Evolutionary conservation across 2,888 invertebrate species (phyloP).

Genomic region (Synergus gifuensis): DNA sequence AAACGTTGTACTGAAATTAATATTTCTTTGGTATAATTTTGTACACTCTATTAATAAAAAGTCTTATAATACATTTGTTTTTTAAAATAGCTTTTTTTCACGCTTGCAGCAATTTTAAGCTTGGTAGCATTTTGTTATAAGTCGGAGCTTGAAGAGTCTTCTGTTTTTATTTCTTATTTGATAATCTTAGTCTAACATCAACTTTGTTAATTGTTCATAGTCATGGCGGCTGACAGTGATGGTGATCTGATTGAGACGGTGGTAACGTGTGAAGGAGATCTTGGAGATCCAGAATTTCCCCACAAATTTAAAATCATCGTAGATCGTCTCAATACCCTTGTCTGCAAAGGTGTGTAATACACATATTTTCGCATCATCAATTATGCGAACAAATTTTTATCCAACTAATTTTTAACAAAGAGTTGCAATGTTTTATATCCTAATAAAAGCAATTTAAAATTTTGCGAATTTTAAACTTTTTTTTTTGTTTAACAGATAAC

Average conservation of each 20-base stretch:
- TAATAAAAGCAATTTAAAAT: not conserved
- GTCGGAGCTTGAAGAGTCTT: conserved; percentile 46
- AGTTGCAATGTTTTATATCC: not conserved
- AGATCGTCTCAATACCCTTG: conserved; percentile 87
- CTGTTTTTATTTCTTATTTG: conserved; percentile 27
- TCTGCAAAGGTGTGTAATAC: conserved; percentile 83
- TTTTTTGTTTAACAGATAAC: conserved; percentile 70
- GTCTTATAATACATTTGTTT: not conserved
- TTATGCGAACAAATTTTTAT: too few relatives aligned
- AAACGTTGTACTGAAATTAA: not conserved
- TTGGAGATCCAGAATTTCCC: conserved; percentile 92
- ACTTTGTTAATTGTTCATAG: conserved; percentile 67
- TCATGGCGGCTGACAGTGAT: conserved; percentile 93
- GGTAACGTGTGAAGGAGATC: conserved; percentile 95
- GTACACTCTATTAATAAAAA: not conserved
- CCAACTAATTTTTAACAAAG: not conserved
- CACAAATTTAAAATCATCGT: conserved; percentile 88
- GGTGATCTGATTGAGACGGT: conserved; percentile 87
- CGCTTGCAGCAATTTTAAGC: not conserved
- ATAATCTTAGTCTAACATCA: conserved; percentile 32
- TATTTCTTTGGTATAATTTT: not conserved
- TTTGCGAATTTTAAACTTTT: conserved; percentile 13
- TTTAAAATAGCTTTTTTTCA: not conserved
- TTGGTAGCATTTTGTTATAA: not conserved
- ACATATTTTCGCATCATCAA: not conserved